A percentile compares a stretch with the other conserved stretches of the same genome.
These are phyloP conservation scores for Eurosta solidaginis DNA, from an alignment of 1,140 invertebrate genomes.

Conservation along the genomic window DNA sequence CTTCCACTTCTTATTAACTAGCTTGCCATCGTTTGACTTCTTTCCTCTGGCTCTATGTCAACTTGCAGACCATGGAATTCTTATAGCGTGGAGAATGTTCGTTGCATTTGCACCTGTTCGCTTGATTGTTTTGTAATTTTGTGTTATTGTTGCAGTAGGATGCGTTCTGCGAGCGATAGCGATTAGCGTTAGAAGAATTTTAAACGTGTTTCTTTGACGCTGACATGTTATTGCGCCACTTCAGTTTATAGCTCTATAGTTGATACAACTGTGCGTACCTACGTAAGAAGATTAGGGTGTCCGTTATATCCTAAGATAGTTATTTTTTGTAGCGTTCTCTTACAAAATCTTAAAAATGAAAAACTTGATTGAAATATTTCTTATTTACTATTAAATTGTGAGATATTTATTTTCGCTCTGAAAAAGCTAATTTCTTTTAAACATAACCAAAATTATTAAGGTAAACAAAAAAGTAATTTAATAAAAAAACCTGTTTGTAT, in stretches of 20 bases:
- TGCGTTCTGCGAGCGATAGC: not conserved
- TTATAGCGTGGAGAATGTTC: not conserved
- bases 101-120: constrained; percentile 9
- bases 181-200: constrained; percentile 24
- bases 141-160: constrained; percentile 3
- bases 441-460: too few species aligned
- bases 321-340: too few species aligned
- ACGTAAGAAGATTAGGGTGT: too few species aligned
- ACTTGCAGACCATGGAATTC: not conserved
- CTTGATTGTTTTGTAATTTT: not conserved
- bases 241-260: not conserved
- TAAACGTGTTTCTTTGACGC: not conserved
- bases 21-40: not conserved
- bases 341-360: too few species aligned
- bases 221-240: constrained; percentile 4
- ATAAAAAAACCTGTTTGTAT: too few species aligned
- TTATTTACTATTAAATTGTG: too few species aligned
- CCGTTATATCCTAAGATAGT: too few species aligned
- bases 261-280: not conserved
- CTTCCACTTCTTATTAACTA: constrained; percentile 25
- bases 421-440: too few species aligned
- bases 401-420: too few species aligned
- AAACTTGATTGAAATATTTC: too few species aligned
- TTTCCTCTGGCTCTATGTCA: not conserved
- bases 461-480: too few species aligned